Evolutionary conservation across 2,797 vertebrate genomes (phyloP).

Genomic region (Brachyalestes nurse): DNA sequence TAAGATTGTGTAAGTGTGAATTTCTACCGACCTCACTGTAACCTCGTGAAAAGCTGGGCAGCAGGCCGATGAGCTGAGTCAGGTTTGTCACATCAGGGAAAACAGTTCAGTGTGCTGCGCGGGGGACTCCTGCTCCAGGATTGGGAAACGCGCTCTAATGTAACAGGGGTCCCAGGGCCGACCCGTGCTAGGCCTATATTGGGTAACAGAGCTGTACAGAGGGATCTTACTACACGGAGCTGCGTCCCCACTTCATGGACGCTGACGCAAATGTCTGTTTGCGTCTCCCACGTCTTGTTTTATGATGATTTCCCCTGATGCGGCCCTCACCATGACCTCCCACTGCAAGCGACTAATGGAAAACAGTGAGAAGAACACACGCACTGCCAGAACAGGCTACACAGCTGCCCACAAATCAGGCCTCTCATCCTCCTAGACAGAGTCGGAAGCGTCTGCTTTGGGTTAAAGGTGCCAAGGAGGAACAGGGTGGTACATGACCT

Average conservation of each 20-base stretch:
- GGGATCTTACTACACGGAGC: conserved; percentile 17
- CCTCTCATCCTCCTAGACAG: conserved; percentile 27
- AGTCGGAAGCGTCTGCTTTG: conserved; percentile 29
- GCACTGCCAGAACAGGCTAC: conserved; percentile 32
- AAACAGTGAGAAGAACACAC: conserved; percentile 32
- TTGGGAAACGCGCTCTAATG: conserved; percentile 8
- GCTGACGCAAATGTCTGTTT: conserved; percentile 51
- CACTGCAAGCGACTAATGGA: conserved; percentile 39
- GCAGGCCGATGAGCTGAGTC: conserved; percentile 2
- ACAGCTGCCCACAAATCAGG: conserved; percentile 35
- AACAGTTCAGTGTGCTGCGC: neutral
- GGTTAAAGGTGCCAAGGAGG: conserved; percentile 27
- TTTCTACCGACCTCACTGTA: neutral
- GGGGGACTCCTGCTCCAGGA: neutral
- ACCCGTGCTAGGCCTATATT: conserved; percentile 20
- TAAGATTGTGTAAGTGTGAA: neutral
- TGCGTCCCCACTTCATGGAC: conserved; percentile 23
- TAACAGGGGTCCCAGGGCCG: neutral
- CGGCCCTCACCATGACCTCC: conserved; percentile 44
- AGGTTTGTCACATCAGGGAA: conserved; percentile 12
- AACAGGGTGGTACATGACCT: conserved; percentile 21
- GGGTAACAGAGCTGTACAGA: conserved; percentile 25
- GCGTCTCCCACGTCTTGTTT: conserved; percentile 35
- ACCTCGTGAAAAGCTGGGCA: neutral
- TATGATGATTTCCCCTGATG: conserved; percentile 36